Percentiles rank a stretch among this genome's conserved stretches.
Evolutionary conservation across 2,797 vertebrate genomes (phyloP).

Genomic region (Rhynchonycteris naso): DNA sequence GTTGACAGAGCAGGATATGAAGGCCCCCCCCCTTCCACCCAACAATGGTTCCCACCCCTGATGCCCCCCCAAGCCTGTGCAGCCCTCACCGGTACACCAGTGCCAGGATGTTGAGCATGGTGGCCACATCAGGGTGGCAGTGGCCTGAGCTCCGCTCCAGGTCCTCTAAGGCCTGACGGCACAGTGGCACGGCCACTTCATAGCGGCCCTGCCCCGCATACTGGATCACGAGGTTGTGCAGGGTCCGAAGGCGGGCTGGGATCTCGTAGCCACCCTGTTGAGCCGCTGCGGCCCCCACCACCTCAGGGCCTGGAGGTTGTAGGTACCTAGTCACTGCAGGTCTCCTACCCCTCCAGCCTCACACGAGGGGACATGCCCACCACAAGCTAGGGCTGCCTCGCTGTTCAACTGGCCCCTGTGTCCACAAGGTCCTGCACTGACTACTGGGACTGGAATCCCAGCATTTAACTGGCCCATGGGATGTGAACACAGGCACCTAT

Average conservation of each 20-base stretch:
- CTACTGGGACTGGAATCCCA: too few relatives aligned
- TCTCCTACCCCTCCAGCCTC: not conserved
- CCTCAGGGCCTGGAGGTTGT: conserved; percentile 77
- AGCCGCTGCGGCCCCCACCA: conserved; percentile 85
- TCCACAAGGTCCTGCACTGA: rapidly evolving
- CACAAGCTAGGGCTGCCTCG: not conserved
- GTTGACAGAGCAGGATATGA: not conserved
- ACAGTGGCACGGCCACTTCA: conserved; percentile 93
- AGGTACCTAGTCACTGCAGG: rapidly evolving
- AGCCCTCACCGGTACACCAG: conserved; percentile 91
- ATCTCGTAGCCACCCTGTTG: conserved; percentile 94
- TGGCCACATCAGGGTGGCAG: conserved; percentile 93
- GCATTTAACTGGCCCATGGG: not conserved
- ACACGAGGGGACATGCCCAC: rapidly evolving
- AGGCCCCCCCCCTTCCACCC: not conserved
- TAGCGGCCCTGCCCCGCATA: conserved; percentile 94
- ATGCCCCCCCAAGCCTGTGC: rapidly evolving
- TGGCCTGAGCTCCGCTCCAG: conserved; percentile 95
- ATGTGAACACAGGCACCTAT: rapidly evolving
- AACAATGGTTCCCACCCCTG: rapidly evolving
- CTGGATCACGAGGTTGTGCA: conserved; percentile 95
- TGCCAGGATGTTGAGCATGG: conserved; percentile 94
- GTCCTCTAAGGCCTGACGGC: conserved; percentile 94
- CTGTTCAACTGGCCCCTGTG: not conserved
- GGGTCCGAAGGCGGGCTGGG: conserved; percentile 91